phyloP scores from a whole-genome alignment of 2,797 vertebrate genomes.

The Helicolenus hilgendorfi region DNA sequence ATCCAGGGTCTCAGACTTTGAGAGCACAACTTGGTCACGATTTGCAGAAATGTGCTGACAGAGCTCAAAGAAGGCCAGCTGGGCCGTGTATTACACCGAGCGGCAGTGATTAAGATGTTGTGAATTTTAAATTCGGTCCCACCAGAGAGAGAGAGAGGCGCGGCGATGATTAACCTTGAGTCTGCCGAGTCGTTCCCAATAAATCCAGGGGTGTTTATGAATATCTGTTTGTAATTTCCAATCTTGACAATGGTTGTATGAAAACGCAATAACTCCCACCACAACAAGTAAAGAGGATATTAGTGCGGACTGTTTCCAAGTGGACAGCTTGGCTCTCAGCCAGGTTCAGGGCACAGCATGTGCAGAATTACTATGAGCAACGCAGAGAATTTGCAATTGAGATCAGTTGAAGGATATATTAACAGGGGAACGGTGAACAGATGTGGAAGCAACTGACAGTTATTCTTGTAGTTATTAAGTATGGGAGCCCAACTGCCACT shows the following conservation, averaged over 20 bases:
- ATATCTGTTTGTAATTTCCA: conserved; percentile 72
- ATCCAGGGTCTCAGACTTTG: conserved; percentile 41
- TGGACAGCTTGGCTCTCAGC: conserved; percentile 75
- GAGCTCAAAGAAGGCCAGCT: conserved; percentile 54
- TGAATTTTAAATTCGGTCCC: conserved; percentile 74
- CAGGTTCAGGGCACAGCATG: conserved; percentile 55
- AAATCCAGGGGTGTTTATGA: conserved; percentile 67
- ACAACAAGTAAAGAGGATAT: conserved; percentile 70
- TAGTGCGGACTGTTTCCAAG: conserved; percentile 63
- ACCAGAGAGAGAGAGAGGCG: conserved; percentile 56
- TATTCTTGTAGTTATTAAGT: conserved; percentile 89
- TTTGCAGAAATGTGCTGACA: conserved; percentile 59
- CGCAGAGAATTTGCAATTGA: conserved; percentile 82
- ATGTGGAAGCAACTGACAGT: conserved; percentile 86
- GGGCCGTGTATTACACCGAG: conserved; percentile 47
- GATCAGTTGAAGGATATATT: conserved; percentile 86
- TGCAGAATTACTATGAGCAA: conserved; percentile 73
- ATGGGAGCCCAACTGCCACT: conserved; percentile 84
- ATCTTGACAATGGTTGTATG: conserved; percentile 40
- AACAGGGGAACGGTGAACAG: conserved; percentile 86
- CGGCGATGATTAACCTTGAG: conserved; percentile 82
- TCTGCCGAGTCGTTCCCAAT: conserved; percentile 48
- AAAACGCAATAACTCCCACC: conserved; percentile 70
- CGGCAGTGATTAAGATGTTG: conserved; percentile 78
- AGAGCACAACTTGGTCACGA: conserved; percentile 48